A percentile compares a stretch with the other conserved stretches of the same genome.
phyloP scores from a whole-genome alignment of 2,888 invertebrate species.

The Furcula furcula region DNA sequence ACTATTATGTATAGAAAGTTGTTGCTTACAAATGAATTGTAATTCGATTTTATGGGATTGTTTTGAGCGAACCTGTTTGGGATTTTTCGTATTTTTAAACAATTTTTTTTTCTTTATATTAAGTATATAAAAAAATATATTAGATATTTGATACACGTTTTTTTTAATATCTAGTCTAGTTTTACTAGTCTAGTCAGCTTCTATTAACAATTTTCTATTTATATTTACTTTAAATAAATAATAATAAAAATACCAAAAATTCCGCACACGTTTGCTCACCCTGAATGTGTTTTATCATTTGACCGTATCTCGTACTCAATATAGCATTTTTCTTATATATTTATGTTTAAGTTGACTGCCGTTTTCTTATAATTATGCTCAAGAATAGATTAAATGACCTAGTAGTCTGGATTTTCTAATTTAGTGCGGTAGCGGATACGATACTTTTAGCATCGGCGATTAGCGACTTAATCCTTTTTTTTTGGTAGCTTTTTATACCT shows the following conservation, averaged over 20 bases:
- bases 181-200: neutral
- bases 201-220: neutral
- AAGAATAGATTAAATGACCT: constrained; percentile 65
- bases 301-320: constrained; percentile 68
- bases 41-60: constrained; percentile 28
- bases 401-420: constrained; percentile 46
- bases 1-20: constrained; percentile 33
- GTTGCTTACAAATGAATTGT: constrained; percentile 38
- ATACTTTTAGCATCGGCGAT: no score
- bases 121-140: no score
- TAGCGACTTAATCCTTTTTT: no score
- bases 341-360: constrained; percentile 71
- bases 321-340: constrained; percentile 59
- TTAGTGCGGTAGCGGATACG: no score
- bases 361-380: constrained; percentile 75
- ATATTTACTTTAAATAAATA: neutral
- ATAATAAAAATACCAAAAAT: neutral
- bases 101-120: no score
- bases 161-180: neutral
- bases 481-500: no score
- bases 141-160: neutral
- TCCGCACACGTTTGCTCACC: neutral
- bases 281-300: constrained; percentile 40
- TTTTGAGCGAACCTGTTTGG: constrained; percentile 31
- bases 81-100: constrained; percentile 12